Conservation (phyloP, 35 echinoderm and acorn worm genomes). For the Stichopus chloronotus region DNA sequence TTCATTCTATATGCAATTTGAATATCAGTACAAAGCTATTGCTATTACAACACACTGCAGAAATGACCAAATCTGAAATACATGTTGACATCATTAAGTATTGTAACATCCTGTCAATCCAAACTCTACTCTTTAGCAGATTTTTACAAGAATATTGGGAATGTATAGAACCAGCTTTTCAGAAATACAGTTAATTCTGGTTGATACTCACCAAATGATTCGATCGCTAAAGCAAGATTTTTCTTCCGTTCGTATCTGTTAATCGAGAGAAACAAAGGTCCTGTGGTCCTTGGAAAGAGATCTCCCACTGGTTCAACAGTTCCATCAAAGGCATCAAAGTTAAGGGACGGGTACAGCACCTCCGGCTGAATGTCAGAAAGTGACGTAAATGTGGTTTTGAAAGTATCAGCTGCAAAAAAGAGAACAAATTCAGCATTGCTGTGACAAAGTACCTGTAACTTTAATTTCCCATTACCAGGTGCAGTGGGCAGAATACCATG, state of each 20-base stretch:
- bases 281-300: conserved; percentile 64
- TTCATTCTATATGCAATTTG: not conserved
- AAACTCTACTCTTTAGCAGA: too few relatives aligned
- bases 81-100: not conserved
- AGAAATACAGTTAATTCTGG: too few relatives aligned
- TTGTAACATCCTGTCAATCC: too few relatives aligned
- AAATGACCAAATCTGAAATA: not conserved
- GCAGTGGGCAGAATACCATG: not conserved
- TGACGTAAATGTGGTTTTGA: conserved; percentile 82
- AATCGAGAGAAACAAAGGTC: conserved; percentile 87
- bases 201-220: conserved; percentile 80
- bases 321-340: conserved; percentile 88
- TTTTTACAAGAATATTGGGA: too few relatives aligned
- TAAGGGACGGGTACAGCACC: conserved; percentile 90
- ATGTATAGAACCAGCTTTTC: too few relatives aligned
- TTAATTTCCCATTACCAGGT: not conserved
- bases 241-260: conserved; percentile 98
- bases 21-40: not conserved
- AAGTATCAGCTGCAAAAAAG: conserved; percentile 78
- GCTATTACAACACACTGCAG: not conserved
- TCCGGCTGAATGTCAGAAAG: conserved; percentile 76
- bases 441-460: not conserved
- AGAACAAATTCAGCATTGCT: not conserved
- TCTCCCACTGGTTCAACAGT: conserved; percentile 62
- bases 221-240: conserved; percentile 86